phyloP scores from a whole-genome alignment of 2,113 vertebrate genomes.

The Saiga tatarica region DNA sequence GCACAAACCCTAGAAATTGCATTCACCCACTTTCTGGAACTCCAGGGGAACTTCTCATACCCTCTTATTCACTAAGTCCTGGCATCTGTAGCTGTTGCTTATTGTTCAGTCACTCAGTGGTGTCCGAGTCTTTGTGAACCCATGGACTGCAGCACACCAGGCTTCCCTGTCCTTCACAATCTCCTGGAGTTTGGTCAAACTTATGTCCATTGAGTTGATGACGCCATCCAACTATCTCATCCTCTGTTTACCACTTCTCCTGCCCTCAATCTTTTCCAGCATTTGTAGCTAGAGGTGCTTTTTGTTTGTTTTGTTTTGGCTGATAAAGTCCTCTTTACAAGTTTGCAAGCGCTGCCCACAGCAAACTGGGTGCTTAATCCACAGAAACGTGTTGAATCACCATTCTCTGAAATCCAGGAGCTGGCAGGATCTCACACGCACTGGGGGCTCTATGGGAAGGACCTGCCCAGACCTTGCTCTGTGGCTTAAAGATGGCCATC shows the following conservation, averaged over 20 bases:
- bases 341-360: not conserved
- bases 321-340: not conserved
- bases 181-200: not conserved
- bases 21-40: not conserved
- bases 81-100: not conserved
- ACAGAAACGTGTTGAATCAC: not conserved
- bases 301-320: not conserved
- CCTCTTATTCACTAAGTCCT: not conserved
- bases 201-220: not conserved
- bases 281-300: not conserved
- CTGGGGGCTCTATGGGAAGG: not conserved
- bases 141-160: not conserved
- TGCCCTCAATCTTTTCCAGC: not conserved
- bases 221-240: not conserved
- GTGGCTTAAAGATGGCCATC: accelerated
- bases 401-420: not conserved
- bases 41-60: not conserved
- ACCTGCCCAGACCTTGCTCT: not conserved
- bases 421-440: not conserved
- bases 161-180: not conserved
- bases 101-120: not conserved
- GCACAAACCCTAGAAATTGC: too few species aligned
- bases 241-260: not conserved
- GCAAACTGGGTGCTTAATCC: not conserved
- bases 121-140: not conserved